A percentile compares a stretch with the other conserved stretches of the same genome.
Conservation (phyloP, 2,888 invertebrate genomes). For the Zygaena filipendulae region DNA sequence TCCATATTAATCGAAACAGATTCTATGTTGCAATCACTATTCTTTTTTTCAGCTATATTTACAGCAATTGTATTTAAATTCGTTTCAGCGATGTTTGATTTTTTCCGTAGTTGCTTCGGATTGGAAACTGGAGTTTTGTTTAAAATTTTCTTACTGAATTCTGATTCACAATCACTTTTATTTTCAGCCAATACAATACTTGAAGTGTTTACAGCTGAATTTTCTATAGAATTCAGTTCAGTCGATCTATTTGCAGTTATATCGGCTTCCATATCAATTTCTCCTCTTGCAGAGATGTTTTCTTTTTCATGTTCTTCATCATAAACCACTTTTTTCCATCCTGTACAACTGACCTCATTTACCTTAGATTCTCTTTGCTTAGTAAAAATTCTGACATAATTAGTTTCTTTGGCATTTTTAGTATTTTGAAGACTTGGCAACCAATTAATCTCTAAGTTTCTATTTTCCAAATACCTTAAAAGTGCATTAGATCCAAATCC, state of each 20-base stretch:
- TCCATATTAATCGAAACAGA: neutral
- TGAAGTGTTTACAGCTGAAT: too few relatives aligned
- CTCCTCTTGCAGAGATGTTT: neutral
- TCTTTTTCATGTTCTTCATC: constrained; percentile 2
- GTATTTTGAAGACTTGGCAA: constrained; percentile 20
- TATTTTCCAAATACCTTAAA: constrained; percentile 41
- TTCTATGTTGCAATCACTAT: constrained; percentile 7
- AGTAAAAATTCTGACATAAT: constrained; percentile 34
- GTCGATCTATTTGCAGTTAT: neutral
- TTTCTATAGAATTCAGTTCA: constrained; percentile 6
- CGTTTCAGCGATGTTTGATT: constrained; percentile 14
- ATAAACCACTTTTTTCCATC: constrained; percentile 22
- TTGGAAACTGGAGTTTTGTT: constrained; percentile 46
- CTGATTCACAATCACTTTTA: constrained; percentile 15
- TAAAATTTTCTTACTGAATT: constrained; percentile 23
- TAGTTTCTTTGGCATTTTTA: constrained; percentile 19
- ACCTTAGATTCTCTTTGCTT: constrained; percentile 24
- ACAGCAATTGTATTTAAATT: too few relatives aligned
- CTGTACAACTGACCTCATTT: too few relatives aligned
- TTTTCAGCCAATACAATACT: too few relatives aligned
- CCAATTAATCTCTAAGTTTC: constrained; percentile 41
- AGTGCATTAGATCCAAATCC: constrained; percentile 38
- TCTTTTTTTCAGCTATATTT: constrained; percentile 8
- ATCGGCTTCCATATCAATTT: neutral
- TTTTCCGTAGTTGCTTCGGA: constrained; percentile 49